phyloP scores from a whole-genome alignment of 2,888 invertebrate genomes.

The Tetragnatha montana region DNA sequence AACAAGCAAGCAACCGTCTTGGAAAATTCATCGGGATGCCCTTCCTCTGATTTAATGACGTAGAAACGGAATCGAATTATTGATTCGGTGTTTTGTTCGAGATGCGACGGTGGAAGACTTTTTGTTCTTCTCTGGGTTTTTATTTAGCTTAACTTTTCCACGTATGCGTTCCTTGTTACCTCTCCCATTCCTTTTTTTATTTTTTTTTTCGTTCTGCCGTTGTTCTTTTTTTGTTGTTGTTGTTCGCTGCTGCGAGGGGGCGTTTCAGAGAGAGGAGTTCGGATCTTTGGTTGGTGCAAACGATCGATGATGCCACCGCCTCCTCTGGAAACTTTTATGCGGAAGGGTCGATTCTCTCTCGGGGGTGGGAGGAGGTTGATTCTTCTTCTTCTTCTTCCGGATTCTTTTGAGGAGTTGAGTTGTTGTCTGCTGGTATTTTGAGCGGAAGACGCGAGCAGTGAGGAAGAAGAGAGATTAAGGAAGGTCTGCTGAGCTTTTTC shows the following conservation, averaged over 20 bases:
- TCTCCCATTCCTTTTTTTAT: not conserved
- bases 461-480: too few relatives aligned
- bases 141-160: slow-evolving; percentile 48
- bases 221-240: slow-evolving; percentile 24
- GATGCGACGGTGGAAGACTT: slow-evolving; percentile 50
- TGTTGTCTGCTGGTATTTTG: too few relatives aligned
- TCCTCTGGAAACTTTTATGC: slow-evolving; percentile 55
- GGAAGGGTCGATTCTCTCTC: slow-evolving; percentile 53
- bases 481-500: too few relatives aligned
- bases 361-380: slow-evolving; percentile 8
- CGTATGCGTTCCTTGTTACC: slow-evolving; percentile 30
- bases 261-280: slow-evolving; percentile 53
- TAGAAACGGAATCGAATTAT: slow-evolving; percentile 68
- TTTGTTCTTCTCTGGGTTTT: slow-evolving; percentile 27
- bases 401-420: too few relatives aligned
- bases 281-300: slow-evolving; percentile 47
- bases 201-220: slow-evolving; percentile 21
- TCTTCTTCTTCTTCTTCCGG: not conserved
- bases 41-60: slow-evolving; percentile 69
- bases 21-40: slow-evolving; percentile 61
- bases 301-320: slow-evolving; percentile 53
- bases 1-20: slow-evolving; percentile 29
- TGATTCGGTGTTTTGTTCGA: slow-evolving; percentile 68
- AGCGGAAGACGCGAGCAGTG: too few relatives aligned
- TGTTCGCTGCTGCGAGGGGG: slow-evolving; percentile 2